Conservation (phyloP, 2,888 invertebrate genomes). For the Drosophila meridionalis region DNA sequence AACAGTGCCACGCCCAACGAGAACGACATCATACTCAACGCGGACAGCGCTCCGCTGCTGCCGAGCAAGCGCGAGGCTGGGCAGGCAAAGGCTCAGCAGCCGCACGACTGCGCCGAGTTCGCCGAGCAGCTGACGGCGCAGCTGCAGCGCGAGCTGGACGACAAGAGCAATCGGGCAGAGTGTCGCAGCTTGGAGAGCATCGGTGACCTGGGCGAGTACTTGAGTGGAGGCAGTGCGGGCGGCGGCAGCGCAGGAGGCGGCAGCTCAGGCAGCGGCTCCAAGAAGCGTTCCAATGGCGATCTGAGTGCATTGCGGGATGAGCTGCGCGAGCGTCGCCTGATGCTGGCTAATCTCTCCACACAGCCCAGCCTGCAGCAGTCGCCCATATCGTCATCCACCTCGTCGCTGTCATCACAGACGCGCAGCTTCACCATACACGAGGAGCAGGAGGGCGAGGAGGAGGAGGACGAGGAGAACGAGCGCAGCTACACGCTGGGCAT, state of each 20-base stretch:
- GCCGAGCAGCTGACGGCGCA: constrained; percentile 93
- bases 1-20: constrained; percentile 58
- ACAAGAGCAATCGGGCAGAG: constrained; percentile 78
- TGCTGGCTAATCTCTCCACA: constrained; percentile 84
- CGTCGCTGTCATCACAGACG: constrained; percentile 84
- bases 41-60: constrained; percentile 74
- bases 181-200: constrained; percentile 82
- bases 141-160: constrained; percentile 91
- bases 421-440: constrained; percentile 84
- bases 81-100: constrained; percentile 60
- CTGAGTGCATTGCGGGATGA: constrained; percentile 83
- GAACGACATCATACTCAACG: constrained; percentile 77
- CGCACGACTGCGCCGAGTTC: constrained; percentile 91
- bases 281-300: constrained; percentile 81
- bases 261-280: constrained; percentile 33
- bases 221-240: constrained; percentile 39
- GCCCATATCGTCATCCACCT: constrained; percentile 83
- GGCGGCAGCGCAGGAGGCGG: constrained; percentile 39
- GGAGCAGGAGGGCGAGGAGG: constrained; percentile 82
- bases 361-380: constrained; percentile 83
- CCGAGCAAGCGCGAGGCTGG: constrained; percentile 57
- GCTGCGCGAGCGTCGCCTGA: constrained; percentile 83
- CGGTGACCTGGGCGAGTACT: constrained; percentile 77
- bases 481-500: constrained; percentile 82
- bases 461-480: constrained; percentile 83